These are phyloP conservation scores for Drosophila tripunctata DNA, from an alignment of 2,888 invertebrate species.

Conservation along the genomic window DNA sequence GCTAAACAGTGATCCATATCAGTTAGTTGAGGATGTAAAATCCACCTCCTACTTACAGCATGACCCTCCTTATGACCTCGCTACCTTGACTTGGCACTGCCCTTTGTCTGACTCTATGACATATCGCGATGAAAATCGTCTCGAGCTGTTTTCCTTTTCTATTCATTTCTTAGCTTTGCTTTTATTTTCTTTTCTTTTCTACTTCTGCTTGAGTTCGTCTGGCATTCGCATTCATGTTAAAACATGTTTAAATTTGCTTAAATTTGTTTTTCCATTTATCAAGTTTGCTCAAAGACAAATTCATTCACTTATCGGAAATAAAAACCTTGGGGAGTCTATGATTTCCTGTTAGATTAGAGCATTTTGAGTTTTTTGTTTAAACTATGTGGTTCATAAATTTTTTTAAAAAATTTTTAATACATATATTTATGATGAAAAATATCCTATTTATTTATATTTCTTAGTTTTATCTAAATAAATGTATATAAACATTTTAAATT, in stretches of 20 bases:
- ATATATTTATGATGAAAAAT: too few relatives aligned
- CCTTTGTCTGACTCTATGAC: constrained; percentile 63
- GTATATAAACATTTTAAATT: background rate
- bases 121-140: constrained; percentile 63
- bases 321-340: background rate
- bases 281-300: background rate
- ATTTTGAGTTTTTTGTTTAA: background rate
- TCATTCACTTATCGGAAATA: background rate
- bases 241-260: constrained; percentile 26
- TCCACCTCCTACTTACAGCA: background rate
- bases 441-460: too few relatives aligned
- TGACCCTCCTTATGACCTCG: background rate
- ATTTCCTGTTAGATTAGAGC: background rate
- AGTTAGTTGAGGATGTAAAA: constrained; percentile 24
- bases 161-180: constrained; percentile 22
- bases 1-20: constrained; percentile 58
- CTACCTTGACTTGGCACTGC: constrained; percentile 14
- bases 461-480: too few relatives aligned
- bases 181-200: constrained; percentile 39
- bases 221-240: constrained; percentile 28
- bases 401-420: too few relatives aligned
- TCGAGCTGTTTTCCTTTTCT: constrained; percentile 30
- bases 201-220: constrained; percentile 47
- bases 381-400: too few relatives aligned
- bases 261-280: background rate